Base-by-base conservation (phyloP, 2,888 invertebrate genomes). In the Entomobrya proxima region DNA sequence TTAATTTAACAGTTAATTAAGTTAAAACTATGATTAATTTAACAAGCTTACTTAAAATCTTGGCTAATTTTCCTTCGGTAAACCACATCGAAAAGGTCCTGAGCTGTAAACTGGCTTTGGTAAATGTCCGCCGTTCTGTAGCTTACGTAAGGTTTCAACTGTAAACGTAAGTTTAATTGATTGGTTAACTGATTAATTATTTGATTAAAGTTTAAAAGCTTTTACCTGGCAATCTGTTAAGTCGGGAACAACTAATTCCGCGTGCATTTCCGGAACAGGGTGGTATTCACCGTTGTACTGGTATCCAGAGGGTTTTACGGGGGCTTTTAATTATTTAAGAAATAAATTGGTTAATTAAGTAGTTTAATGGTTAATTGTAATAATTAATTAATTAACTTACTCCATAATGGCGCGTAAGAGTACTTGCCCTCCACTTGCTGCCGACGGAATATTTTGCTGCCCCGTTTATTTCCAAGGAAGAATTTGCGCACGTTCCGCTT, bases 131-230 rank as follows among this genome's bases (percentile, higher is more conserved):
- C 93, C 0, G 94, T 94, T 92, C 94, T 94, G 92, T 98, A 99
- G 0, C 98, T 96, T 0, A 99, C 98, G 91, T 99, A 99, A 0
- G 99, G 98, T 92, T 97, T 97, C 24, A 99, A 92, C 92, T 95
- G 91, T 77, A 93, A 93, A 40, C 67, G 32, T n/a, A 9, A 52
- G 13, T 35, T 27, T 50, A 35, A 81, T 72, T 13, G 32, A 32
- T 32, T 40, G 24, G 15, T 61, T 82, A 47, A 7, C 13, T 44
- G 18, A 18, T 32, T n/a, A n/a, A n/a, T n/a, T n/a, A n/a, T n/a
- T n/a, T n/a, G n/a, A n/a, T n/a, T n/a, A n/a, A n/a, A n/a, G n/a
- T n/a, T n/a, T n/a, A n/a, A n/a, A n/a, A n/a, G n/a, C n/a, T 47
- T 18, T 27, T 92, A 94, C 94, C 91, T 95, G 93, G 91, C 95